These are phyloP conservation scores for Pentamera pediparva DNA, from an alignment of 53 echinoderm and acorn worm genomes.

Conservation along the genomic window DNA sequence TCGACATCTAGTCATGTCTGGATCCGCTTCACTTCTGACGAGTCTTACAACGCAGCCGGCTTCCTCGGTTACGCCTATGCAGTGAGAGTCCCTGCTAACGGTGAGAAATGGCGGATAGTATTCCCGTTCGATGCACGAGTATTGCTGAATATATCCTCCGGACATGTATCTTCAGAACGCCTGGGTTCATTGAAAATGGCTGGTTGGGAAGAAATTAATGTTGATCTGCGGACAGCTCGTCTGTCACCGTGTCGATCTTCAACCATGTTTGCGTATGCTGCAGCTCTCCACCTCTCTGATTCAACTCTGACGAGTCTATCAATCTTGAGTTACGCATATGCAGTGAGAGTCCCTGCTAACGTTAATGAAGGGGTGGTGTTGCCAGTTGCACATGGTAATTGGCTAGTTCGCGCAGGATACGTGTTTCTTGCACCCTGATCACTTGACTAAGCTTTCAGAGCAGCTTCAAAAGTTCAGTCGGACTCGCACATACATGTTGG, in stretches of 20 bases:
- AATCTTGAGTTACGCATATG: background rate
- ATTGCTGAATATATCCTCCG: background rate
- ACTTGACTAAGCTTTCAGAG: too few species aligned
- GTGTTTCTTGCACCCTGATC: too few species aligned
- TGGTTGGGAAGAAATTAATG: too few species aligned
- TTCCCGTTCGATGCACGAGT: background rate
- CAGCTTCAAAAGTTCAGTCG: too few species aligned
- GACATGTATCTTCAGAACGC: background rate
- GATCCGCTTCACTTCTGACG: conserved; percentile 6
- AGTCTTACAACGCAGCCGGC: background rate
- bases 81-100: background rate
- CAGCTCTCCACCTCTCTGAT: too few species aligned
- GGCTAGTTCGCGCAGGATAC: too few species aligned
- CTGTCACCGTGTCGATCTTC: background rate
- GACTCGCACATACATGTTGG: too few species aligned
- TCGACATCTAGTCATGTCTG: conserved; percentile 2
- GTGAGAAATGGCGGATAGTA: background rate
- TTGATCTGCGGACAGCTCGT: background rate
- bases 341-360: background rate
- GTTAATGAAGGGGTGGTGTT: background rate
- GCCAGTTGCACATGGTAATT: too few species aligned
- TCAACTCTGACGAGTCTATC: conserved; percentile 1
- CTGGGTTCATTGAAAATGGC: too few species aligned
- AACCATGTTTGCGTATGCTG: background rate
- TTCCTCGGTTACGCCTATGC: background rate